These are phyloP conservation scores for Drosophila kepulauana DNA, from an alignment of 1,140 invertebrate genomes.

Conservation along the genomic window DNA sequence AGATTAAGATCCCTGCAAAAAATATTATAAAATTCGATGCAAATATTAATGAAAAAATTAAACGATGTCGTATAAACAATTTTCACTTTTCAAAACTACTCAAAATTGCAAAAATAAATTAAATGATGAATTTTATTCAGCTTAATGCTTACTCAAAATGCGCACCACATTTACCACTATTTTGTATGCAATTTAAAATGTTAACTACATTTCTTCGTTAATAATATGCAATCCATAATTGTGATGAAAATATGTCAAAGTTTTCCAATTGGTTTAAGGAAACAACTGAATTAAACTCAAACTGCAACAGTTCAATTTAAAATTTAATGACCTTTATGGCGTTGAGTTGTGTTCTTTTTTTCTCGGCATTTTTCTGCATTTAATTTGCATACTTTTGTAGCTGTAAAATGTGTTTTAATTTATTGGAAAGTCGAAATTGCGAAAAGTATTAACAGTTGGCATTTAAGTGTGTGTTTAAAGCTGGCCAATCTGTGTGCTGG, in stretches of 20 bases:
- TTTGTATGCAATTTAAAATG: no score
- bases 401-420: background rate
- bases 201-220: no score
- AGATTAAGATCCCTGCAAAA: no score
- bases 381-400: conserved; percentile 4
- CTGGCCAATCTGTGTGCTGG: background rate
- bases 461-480: background rate
- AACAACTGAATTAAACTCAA: background rate
- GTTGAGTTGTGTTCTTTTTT: background rate
- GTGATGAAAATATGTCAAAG: conserved; percentile 3
- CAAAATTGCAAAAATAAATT: background rate
- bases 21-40: no score
- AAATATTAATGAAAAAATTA: no score
- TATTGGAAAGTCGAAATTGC: background rate
- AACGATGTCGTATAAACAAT: no score
- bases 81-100: no score
- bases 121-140: background rate
- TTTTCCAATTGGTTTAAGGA: background rate
- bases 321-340: conserved; percentile 17
- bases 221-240: background rate
- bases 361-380: background rate
- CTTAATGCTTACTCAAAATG: no score
- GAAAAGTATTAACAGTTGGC: conserved; percentile 1
- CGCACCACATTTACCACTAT: no score
- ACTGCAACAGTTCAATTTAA: background rate